These are phyloP conservation scores for Amiota minor DNA, from an alignment of 2,888 invertebrate species.

Conservation along the genomic window DNA sequence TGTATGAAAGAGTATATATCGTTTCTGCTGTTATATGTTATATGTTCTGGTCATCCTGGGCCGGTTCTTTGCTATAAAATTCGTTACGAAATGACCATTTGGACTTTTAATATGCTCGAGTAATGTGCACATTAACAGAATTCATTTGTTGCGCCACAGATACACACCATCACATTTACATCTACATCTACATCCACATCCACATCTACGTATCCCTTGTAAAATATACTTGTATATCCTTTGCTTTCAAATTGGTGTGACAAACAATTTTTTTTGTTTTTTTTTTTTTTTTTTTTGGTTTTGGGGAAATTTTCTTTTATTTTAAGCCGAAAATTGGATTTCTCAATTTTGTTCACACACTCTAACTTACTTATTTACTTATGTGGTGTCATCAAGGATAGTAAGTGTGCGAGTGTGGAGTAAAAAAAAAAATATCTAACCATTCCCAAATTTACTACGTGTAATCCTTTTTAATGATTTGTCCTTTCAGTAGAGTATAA, in stretches of 20 bases:
- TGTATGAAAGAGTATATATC: constrained; percentile 25
- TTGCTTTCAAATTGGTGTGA: constrained; percentile 45
- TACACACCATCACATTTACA: constrained; percentile 31
- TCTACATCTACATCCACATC: not conserved
- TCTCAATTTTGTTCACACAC: constrained; percentile 35
- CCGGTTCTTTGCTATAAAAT: constrained; percentile 60
- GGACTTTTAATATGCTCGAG: constrained; percentile 69
- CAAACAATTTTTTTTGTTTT: constrained; percentile 56
- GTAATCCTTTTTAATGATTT: constrained; percentile 67
- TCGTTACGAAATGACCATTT: constrained; percentile 64
- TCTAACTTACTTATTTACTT: not conserved
- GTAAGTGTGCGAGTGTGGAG: too few relatives aligned
- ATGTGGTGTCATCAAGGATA: too few relatives aligned
- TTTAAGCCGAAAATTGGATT: constrained; percentile 57
- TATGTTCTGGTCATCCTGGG: constrained; percentile 31
- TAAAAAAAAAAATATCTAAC: constrained; percentile 51
- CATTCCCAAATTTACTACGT: constrained; percentile 57
- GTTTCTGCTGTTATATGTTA: constrained; percentile 10
- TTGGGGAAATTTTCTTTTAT: too few relatives aligned
- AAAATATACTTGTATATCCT: constrained; percentile 28
- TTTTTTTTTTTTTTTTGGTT: too few relatives aligned
- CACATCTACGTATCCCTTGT: constrained; percentile 6
- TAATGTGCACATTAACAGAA: constrained; percentile 70
- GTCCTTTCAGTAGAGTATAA: constrained; percentile 36
- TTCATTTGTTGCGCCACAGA: constrained; percentile 61